Evolutionary conservation across 30 jellyfish, hydroid and myxozoan species (phyloP).

Genomic region (Chrysaora quinquecirrha): DNA sequence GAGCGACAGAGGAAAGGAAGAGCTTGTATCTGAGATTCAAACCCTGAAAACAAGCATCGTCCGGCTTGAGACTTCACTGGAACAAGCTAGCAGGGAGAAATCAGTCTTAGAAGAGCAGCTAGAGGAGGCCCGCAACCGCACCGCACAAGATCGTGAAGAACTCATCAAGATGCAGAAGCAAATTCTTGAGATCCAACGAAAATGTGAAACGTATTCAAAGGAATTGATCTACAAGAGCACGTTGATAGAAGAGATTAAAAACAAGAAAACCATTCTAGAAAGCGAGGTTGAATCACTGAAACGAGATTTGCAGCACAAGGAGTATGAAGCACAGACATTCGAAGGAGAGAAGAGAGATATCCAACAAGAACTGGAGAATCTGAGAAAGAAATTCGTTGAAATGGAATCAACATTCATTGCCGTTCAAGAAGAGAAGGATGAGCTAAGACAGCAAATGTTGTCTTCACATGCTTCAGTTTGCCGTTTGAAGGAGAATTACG

Average conservation of each 20-base stretch:
- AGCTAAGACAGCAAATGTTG: slow-evolving; percentile 94
- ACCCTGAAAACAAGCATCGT: slow-evolving; percentile 63
- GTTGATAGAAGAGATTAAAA: slow-evolving; percentile 83
- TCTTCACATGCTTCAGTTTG: slow-evolving; percentile 95
- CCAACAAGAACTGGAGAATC: slow-evolving; percentile 81
- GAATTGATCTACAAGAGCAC: slow-evolving; percentile 76
- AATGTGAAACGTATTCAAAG: slow-evolving; percentile 81
- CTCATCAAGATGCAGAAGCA: slow-evolving; percentile 85
- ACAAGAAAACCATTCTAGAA: slow-evolving; percentile 83
- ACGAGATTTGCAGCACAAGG: slow-evolving; percentile 92
- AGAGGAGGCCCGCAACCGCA: slow-evolving; percentile 93
- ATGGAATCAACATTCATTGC: slow-evolving; percentile 80
- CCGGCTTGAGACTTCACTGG: slow-evolving; percentile 77
- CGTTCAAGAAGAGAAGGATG: slow-evolving; percentile 96
- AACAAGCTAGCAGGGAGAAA: slow-evolving; percentile 87
- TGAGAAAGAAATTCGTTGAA: slow-evolving; percentile 79
- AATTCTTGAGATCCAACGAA: slow-evolving; percentile 86
- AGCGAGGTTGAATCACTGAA: slow-evolving; percentile 88
- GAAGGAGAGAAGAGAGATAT: slow-evolving; percentile 86
- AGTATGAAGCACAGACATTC: slow-evolving; percentile 76
- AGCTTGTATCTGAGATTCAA: slow-evolving; percentile 79
- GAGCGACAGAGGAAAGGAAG: slow-evolving; percentile 81
- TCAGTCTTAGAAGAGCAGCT: slow-evolving; percentile 68
- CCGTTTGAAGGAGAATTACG: slow-evolving; percentile 94
- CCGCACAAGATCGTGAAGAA: slow-evolving; percentile 91